Conservation (phyloP, 2,888 invertebrate genomes). For the Brachyopa scutellaris region DNA sequence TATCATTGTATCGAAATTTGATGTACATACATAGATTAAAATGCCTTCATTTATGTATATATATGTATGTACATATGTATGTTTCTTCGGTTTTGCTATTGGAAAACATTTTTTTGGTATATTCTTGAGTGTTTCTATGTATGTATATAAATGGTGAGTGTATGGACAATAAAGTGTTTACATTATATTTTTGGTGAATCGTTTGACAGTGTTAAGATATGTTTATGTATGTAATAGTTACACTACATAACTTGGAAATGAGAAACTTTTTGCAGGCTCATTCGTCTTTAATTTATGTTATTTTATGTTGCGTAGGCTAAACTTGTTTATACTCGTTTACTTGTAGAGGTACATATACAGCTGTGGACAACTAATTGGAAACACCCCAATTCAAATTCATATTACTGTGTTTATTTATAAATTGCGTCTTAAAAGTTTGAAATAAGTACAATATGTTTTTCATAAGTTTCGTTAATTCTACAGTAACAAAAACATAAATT, state of each 20-base stretch:
- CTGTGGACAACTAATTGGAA: too few relatives aligned
- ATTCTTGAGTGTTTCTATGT: neutral
- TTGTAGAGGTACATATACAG: too few relatives aligned
- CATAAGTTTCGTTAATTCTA: too few relatives aligned
- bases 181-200: constrained; percentile 28
- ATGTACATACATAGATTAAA: constrained; percentile 45
- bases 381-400: too few relatives aligned
- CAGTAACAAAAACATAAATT: too few relatives aligned
- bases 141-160: neutral
- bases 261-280: neutral
- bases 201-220: neutral
- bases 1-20: constrained; percentile 61
- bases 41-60: constrained; percentile 43
- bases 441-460: too few relatives aligned
- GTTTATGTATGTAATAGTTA: neutral
- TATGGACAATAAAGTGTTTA: constrained; percentile 19
- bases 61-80: too few relatives aligned
- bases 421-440: too few relatives aligned
- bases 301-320: too few relatives aligned
- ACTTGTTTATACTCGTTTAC: too few relatives aligned
- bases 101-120: constrained; percentile 4
- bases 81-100: constrained; percentile 17
- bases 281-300: neutral
- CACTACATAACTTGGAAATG: too few relatives aligned
- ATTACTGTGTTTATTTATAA: too few relatives aligned